Evolutionary conservation across 2,888 invertebrate species (phyloP), one percentile per base, ranked within the genome.

Genomic region (Ormyrus rosae): DNA sequence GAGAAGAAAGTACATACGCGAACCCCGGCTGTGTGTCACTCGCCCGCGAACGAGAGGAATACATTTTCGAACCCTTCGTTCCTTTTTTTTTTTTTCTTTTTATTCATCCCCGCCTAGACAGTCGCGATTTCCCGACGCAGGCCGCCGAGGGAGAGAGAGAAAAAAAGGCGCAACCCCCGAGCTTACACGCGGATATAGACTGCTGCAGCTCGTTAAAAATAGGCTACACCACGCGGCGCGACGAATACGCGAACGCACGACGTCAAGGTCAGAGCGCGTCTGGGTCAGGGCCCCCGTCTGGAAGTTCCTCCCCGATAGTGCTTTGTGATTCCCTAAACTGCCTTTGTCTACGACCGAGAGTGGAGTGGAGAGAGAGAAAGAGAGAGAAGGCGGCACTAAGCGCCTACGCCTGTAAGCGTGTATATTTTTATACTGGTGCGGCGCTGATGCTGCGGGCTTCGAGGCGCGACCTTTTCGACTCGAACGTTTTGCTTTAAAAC

Each of bases 221-320:
- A 85, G 82, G 80, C 82, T 70, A 81, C 65, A 46, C 6, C n/a
- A 48, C 46, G 60, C 48, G 34, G 34, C 7, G 53, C 13, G 6
- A 34, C 3, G 67, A 8, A n/a, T 10, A n/a, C 13, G 5, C 45
- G 13, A 1, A n/a, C 45, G 13, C 34, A 56, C 7, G 74, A 60
- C 84, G 72, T 72, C 80, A 86, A 86, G 85, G 85, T 85, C 84
- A 82, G 69, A 69, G 78, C 81, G 83, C 80, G 84, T 84, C 83
- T 85, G 85, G 83, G 84, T 85, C 84, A 85, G 83, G 79, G 83
- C 80, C 81, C 80, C 83, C 71, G 74, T 48, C 74, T 58, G 34
- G 61, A 63, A 63, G 50, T 67, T 19, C 71, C 60, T 45, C 50
- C 71, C 13, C 53, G 46, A 73, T 68, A 60, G 6, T 61, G 72